These are phyloP conservation scores for Axea sp. DNA, from an alignment of 2,888 invertebrate species.

Conservation along the genomic window DNA sequence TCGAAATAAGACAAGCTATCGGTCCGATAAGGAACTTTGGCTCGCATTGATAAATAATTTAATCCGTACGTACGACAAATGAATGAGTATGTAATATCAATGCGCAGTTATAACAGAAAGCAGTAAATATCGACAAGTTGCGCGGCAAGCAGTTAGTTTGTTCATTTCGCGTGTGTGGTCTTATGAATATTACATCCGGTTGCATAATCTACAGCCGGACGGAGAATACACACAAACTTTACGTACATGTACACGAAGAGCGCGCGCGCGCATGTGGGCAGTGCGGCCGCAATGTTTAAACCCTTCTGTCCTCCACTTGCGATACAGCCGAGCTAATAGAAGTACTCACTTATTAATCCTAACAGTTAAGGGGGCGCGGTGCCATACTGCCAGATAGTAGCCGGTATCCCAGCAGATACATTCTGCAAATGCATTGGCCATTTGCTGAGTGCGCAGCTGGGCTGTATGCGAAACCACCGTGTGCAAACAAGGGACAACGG, in stretches of 20 bases:
- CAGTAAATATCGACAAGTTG: constrained; percentile 61
- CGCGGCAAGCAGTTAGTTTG: constrained; percentile 55
- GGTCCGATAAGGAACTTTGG: constrained; percentile 4
- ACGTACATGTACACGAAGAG: constrained; percentile 4
- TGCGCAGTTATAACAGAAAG: constrained; percentile 67
- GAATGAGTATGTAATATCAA: constrained; percentile 50
- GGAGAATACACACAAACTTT: constrained; percentile 20
- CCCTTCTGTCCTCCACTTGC: constrained; percentile 54
- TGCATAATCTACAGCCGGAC: constrained; percentile 56
- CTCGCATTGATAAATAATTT: constrained; percentile 39
- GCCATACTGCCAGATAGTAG: constrained; percentile 50
- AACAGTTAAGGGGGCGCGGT: constrained; percentile 59
- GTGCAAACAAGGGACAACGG: constrained; percentile 60
- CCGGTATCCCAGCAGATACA: constrained; percentile 39
- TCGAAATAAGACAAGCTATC: not conserved
- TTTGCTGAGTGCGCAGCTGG: constrained; percentile 62
- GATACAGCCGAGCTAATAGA: constrained; percentile 62
- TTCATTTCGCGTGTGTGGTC: constrained; percentile 56
- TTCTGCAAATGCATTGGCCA: constrained; percentile 61
- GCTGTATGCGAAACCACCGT: constrained; percentile 54
- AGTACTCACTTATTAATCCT: constrained; percentile 64
- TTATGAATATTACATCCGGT: constrained; percentile 61
- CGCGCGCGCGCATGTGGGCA: constrained; percentile 18
- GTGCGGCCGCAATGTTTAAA: constrained; percentile 58
- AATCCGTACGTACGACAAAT: constrained; percentile 30